Percentiles rank a stretch among this genome's conserved stretches.
Evolutionary conservation across 2,113 vertebrate genomes (phyloP).

Genomic region (Pseudois nayaur): DNA sequence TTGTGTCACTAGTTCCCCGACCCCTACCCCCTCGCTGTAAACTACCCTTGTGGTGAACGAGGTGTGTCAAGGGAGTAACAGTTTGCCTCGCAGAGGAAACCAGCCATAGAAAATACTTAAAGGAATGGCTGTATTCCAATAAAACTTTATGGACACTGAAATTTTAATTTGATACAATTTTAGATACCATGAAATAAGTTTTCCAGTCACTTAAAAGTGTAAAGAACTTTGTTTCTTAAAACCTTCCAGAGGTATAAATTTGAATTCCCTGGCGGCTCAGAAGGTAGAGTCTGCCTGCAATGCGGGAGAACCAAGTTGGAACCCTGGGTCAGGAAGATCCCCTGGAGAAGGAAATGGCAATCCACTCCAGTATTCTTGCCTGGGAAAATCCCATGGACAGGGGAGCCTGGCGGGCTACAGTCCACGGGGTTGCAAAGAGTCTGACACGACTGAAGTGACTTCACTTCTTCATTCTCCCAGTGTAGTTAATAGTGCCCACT

Average conservation of each 20-base stretch:
- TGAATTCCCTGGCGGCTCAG: too few species aligned
- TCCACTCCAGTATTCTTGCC: too few species aligned
- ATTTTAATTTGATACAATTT: neutral
- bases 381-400: too few species aligned
- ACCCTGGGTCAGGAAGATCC: too few species aligned
- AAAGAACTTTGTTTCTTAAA: neutral
- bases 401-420: too few species aligned
- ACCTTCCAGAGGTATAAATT: neutral
- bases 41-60: neutral
- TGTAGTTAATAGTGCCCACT: too few species aligned
- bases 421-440: too few species aligned
- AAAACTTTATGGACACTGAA: neutral
- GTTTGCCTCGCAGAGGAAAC: neutral
- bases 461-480: too few species aligned
- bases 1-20: neutral
- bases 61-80: neutral
- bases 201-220: neutral
- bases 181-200: neutral
- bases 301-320: too few species aligned
- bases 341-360: too few species aligned
- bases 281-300: too few species aligned
- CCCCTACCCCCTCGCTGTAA: neutral
- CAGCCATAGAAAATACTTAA: neutral
- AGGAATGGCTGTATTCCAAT: neutral
- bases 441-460: too few species aligned